Evolutionary conservation across 2,113 vertebrate genomes (phyloP), one percentile per base, ranked within the genome.

Genomic region (Larimichthys polyactis): DNA sequence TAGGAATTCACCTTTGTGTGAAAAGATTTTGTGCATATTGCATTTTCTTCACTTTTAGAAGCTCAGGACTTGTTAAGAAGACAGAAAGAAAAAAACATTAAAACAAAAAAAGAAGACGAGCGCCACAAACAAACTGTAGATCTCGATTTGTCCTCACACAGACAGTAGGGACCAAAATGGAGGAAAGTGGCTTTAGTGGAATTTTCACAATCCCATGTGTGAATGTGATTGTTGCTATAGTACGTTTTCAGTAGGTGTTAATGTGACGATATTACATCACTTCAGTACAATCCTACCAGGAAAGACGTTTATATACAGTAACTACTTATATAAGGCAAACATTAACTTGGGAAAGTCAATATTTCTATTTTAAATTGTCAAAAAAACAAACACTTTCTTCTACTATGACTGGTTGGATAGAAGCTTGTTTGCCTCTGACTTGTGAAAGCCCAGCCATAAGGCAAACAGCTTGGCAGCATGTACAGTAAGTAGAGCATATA

Each of bases 391-490:
- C 46, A 55, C 4, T 2, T 65, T 11, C 4, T 2, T 65, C 9
- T 3, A 22, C 43, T 17, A 19, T 49, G 10, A 22, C 59, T 46
- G 48, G 10, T 65, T 44, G 22, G 51, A 51, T 14, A 62, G 54
- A 72, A 16, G 44, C 81, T 73, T 85, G 32, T 74, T 78, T 78
- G 57, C 27, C 15, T 84, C 48, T 46, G 10, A 51, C 58, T 19
- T 59, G 22, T 80, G 59, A 51, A 83, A 79, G 32, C 44, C 3
- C 24, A 68, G 68, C 74, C 81, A 80, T 84, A 67, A 84, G 84
- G 86, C 78, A 79, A 81, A 69, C 87, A 84, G 86, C 78, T 73
- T 89, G 81, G 70, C 73, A 72, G 87, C 66, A n/a, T 68, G 69
- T 22, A 71, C 66, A 78, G 76, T 76, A 57, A 85, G n/a, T 22